Conservation (phyloP, 2,888 invertebrate genomes). For the Drosophila mimica region DNA sequence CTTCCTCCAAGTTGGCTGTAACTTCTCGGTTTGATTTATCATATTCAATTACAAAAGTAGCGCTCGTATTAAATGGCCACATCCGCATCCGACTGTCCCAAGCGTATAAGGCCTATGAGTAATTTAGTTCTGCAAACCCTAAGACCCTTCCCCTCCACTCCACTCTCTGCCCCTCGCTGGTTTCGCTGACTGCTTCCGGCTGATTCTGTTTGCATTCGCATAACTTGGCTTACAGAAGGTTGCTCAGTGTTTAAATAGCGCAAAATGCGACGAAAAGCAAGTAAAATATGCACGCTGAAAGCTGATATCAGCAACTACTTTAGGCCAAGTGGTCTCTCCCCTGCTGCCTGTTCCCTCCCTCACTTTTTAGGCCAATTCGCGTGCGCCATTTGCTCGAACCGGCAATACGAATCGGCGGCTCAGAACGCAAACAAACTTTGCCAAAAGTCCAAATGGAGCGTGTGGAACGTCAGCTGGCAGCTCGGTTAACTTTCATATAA, state of each 20-base stretch:
- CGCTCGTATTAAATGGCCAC: constrained; percentile 74
- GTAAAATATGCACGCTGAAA: constrained; percentile 57
- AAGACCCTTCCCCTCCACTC: background rate
- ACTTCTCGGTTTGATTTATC: constrained; percentile 79
- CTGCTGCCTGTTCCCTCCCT: too few relatives aligned
- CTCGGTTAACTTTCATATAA: constrained; percentile 34
- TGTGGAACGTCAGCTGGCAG: constrained; percentile 69
- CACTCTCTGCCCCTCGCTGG: background rate
- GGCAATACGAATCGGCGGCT: constrained; percentile 43
- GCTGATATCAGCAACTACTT: constrained; percentile 76
- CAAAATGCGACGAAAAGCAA: constrained; percentile 32
- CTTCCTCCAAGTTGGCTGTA: constrained; percentile 50
- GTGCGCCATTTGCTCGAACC: constrained; percentile 61
- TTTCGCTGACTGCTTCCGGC: constrained; percentile 34
- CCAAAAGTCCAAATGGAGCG: constrained; percentile 73
- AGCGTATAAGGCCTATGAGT: constrained; percentile 66
- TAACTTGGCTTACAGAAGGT: constrained; percentile 31
- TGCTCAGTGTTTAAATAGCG: constrained; percentile 62
- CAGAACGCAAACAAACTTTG: constrained; percentile 60
- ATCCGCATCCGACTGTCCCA: constrained; percentile 51
- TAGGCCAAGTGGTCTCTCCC: constrained; percentile 37
- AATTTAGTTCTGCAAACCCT: constrained; percentile 51
- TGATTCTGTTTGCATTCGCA: constrained; percentile 53
- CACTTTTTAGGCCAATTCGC: constrained; percentile 47
- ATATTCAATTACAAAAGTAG: constrained; percentile 81